phyloP scores from a whole-genome alignment of 2,113 vertebrate species.

The Mellivora capensis region DNA sequence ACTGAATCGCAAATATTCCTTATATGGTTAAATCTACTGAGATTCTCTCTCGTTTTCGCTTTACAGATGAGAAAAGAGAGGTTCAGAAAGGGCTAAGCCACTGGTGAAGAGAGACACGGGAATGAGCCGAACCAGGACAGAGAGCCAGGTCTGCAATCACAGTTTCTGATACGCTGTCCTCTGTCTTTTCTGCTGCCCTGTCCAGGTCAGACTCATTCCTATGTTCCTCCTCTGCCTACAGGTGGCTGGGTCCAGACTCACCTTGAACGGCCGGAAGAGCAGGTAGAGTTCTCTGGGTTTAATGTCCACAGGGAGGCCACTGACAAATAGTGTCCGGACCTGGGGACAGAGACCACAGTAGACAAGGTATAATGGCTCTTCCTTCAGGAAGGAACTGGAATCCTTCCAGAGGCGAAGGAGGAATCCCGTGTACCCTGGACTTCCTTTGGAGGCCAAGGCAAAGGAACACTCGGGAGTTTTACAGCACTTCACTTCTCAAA shows the following conservation, averaged over 20 bases:
- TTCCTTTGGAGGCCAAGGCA: background rate
- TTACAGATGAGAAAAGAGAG: constrained; percentile 3
- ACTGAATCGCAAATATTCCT: background rate
- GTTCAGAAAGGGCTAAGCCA: background rate
- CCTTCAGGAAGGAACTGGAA: background rate
- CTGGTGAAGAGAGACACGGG: fast-evolving
- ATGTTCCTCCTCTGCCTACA: background rate
- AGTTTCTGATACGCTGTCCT: background rate
- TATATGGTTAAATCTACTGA: background rate
- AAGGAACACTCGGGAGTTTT: background rate
- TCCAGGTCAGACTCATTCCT: background rate
- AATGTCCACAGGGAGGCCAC: constrained; percentile 96
- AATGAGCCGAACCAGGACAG: background rate
- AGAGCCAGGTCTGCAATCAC: background rate
- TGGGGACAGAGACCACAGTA: constrained; percentile 66
- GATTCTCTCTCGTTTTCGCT: background rate
- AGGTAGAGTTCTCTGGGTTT: constrained; percentile 98
- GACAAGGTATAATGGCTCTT: background rate
- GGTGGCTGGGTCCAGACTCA: constrained; percentile 70
- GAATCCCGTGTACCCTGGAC: background rate
- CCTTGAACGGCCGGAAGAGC: constrained; percentile 98
- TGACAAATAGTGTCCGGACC: constrained; percentile 97
- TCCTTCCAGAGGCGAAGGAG: background rate
- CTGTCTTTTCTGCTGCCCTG: background rate
- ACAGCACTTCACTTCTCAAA: background rate